Percentiles rank a stretch among this genome's conserved stretches.
phyloP scores from a whole-genome alignment of 2,113 vertebrate genomes.

The Etheostoma spectabile region DNA sequence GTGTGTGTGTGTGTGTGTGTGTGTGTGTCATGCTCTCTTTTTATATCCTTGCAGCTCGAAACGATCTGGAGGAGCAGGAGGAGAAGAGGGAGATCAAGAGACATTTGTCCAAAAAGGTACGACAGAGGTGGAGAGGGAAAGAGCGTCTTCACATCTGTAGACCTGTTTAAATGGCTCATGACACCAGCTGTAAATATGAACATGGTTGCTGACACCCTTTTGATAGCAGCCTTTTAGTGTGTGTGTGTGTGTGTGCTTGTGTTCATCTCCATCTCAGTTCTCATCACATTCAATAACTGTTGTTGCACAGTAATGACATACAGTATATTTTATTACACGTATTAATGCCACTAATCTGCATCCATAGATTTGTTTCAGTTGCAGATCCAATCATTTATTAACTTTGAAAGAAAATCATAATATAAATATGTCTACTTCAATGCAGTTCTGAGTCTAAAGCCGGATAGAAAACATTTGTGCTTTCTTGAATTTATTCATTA shows the following conservation, averaged over 20 bases:
- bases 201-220: constrained; percentile 24
- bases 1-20: too few species aligned
- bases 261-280: too few species aligned
- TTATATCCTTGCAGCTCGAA: constrained; percentile 86
- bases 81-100: constrained; percentile 98
- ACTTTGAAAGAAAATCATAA: not conserved
- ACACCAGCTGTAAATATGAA: constrained; percentile 13
- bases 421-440: not conserved
- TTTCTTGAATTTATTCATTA: not conserved
- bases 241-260: not conserved
- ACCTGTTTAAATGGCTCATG: not conserved
- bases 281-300: too few species aligned
- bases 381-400: not conserved
- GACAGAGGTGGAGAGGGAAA: constrained; percentile 1
- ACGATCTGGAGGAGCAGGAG: constrained; percentile 96
- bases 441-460: not conserved
- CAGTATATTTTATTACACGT: too few species aligned
- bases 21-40: not conserved
- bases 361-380: too few species aligned
- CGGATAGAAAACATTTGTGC: not conserved
- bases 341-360: too few species aligned
- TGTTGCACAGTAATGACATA: too few species aligned
- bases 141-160: constrained; percentile 8
- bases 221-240: constrained; percentile 10
- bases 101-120: constrained; percentile 94